Percentiles rank a stretch among this genome's conserved stretches.
Evolutionary conservation across 2,888 invertebrate genomes (phyloP).

Genomic region (Limenitis camilla): DNA sequence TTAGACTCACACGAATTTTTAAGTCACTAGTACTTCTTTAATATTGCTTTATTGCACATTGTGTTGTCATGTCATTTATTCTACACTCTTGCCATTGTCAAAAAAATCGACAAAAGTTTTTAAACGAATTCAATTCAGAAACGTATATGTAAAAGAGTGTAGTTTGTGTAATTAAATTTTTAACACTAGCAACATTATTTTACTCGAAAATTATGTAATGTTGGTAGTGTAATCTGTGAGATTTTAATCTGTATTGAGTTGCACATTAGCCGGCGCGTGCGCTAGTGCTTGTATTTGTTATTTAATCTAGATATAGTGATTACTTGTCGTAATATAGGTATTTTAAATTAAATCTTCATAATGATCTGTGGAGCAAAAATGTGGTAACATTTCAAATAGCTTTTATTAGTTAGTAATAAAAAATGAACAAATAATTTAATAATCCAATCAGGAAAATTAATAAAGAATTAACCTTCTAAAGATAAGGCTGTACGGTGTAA

Average conservation of each 20-base stretch:
- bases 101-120: background rate
- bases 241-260: background rate
- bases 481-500: too few species aligned
- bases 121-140: background rate
- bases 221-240: background rate
- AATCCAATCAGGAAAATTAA: too few species aligned
- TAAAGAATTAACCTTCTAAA: too few species aligned
- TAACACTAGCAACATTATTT: background rate
- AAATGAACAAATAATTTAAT: too few species aligned
- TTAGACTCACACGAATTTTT: constrained; percentile 5
- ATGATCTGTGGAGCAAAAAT: too few species aligned
- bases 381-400: too few species aligned
- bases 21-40: constrained; percentile 8
- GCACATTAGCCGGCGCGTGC: constrained; percentile 10
- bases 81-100: background rate
- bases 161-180: background rate
- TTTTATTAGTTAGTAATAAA: too few species aligned
- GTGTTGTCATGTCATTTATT: constrained; percentile 3
- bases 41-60: constrained; percentile 14
- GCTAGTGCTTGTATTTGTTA: constrained; percentile 13
- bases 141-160: background rate
- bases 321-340: constrained; percentile 8
- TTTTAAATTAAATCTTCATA: constrained; percentile 15
- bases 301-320: constrained; percentile 8
- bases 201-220: background rate